Conservation (phyloP, 2,113 vertebrate species). For the Tragulus kanchil region DNA sequence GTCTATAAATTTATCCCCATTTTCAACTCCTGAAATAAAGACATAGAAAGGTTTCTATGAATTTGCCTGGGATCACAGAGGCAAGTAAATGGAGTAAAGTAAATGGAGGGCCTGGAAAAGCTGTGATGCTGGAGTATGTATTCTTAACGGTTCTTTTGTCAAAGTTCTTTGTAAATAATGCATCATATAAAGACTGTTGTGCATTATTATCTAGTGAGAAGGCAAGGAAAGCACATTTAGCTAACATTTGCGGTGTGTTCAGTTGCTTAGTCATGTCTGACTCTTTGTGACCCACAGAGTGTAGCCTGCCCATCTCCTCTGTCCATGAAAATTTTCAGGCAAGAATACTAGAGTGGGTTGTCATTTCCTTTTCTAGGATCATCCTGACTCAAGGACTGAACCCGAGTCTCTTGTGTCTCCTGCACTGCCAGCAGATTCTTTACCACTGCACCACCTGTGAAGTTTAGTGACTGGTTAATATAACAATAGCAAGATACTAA, state of each 20-base stretch:
- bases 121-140: background rate
- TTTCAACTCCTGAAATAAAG: constrained; percentile 19
- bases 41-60: background rate
- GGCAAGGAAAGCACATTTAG: background rate
- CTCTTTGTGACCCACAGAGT: background rate
- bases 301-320: background rate
- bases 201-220: background rate
- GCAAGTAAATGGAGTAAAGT: background rate
- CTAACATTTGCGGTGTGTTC: background rate
- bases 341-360: background rate
- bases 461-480: background rate
- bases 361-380: background rate
- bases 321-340: background rate
- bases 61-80: background rate
- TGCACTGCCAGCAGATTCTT: background rate
- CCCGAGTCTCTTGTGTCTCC: background rate
- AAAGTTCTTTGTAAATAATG: background rate
- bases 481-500: background rate
- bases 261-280: background rate
- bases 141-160: background rate
- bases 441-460: background rate
- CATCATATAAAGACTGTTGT: background rate
- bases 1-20: background rate
- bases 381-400: background rate
- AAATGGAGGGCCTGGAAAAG: background rate